Conservation (phyloP, 2,113 vertebrate species). For the Chionis minor region DNA sequence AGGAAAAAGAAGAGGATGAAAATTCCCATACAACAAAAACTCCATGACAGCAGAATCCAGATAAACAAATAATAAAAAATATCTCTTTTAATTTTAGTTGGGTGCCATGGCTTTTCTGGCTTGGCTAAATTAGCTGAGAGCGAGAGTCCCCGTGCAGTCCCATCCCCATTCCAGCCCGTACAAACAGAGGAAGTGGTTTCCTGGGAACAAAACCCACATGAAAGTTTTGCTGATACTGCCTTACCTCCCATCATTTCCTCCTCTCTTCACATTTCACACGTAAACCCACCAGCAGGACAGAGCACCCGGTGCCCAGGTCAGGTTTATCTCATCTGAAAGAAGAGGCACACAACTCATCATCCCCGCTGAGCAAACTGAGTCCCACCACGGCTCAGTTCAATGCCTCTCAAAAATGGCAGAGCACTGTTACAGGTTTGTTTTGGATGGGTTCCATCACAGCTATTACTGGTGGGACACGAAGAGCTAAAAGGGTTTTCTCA, state of each 20-base stretch:
- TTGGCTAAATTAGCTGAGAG: slow-evolving; percentile 30
- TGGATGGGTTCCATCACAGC: background rate
- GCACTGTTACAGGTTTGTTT: background rate
- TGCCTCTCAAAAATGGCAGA: background rate
- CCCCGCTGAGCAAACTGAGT: background rate
- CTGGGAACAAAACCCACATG: slow-evolving; percentile 60
- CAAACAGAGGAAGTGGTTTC: slow-evolving; percentile 67
- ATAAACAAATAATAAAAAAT: slow-evolving; percentile 7
- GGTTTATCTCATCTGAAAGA: background rate
- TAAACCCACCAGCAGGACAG: background rate
- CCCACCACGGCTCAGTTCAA: background rate
- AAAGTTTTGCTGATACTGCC: slow-evolving; percentile 37
- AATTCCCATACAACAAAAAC: slow-evolving; percentile 16
- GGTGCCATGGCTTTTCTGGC: slow-evolving; percentile 39
- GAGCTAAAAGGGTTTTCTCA: background rate
- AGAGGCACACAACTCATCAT: background rate
- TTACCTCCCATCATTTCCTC: slow-evolving; percentile 1
- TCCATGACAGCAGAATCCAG: slow-evolving; percentile 25
- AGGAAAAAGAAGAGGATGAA: background rate
- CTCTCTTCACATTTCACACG: background rate
- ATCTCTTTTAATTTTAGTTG: slow-evolving; percentile 12
- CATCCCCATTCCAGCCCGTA: background rate
- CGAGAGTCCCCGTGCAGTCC: background rate
- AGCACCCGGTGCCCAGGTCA: background rate
- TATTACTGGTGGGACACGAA: background rate